These are phyloP conservation scores for Solen grandis DNA, from an alignment of 1,140 invertebrate species.

Conservation along the genomic window DNA sequence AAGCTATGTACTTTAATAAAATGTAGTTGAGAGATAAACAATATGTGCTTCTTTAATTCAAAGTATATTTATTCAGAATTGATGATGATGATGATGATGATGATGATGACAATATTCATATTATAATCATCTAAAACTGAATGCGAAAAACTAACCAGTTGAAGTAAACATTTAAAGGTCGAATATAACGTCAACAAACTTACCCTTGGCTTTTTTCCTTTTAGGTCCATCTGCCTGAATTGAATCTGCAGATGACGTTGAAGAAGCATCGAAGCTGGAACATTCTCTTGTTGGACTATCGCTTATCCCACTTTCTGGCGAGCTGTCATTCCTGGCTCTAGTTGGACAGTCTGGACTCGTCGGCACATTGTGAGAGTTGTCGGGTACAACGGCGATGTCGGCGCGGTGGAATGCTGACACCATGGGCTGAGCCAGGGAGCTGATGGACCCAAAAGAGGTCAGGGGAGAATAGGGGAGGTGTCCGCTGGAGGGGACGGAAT, in stretches of 20 bases:
- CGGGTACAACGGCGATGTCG: not conserved
- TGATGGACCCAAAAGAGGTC: conserved; percentile 33
- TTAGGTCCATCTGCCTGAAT: not conserved
- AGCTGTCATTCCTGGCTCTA: not conserved
- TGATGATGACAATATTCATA: too few species aligned
- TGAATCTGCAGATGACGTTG: conserved; percentile 21
- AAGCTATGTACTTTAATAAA: too few species aligned
- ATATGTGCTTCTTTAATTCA: too few species aligned
- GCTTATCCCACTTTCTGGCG: conserved; percentile 18
- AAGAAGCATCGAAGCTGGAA: conserved; percentile 8
- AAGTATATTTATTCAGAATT: too few species aligned
- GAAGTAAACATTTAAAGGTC: not conserved
- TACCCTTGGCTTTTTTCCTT: conserved; percentile 45
- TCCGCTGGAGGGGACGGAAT: not conserved
- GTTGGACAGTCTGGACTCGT: not conserved
- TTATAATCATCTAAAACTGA: too few species aligned
- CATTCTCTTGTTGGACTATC: not conserved
- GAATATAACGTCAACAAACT: too few species aligned
- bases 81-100: too few species aligned
- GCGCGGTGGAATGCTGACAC: not conserved
- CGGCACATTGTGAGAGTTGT: not conserved
- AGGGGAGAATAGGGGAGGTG: not conserved
- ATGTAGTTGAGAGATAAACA: too few species aligned
- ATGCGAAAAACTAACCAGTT: not conserved
- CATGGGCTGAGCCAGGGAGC: conserved; percentile 40